Percentiles rank a stretch among this genome's conserved stretches.
These are phyloP conservation scores for Ceriagrion tenellum DNA, from an alignment of 2,888 invertebrate genomes.

Conservation along the genomic window DNA sequence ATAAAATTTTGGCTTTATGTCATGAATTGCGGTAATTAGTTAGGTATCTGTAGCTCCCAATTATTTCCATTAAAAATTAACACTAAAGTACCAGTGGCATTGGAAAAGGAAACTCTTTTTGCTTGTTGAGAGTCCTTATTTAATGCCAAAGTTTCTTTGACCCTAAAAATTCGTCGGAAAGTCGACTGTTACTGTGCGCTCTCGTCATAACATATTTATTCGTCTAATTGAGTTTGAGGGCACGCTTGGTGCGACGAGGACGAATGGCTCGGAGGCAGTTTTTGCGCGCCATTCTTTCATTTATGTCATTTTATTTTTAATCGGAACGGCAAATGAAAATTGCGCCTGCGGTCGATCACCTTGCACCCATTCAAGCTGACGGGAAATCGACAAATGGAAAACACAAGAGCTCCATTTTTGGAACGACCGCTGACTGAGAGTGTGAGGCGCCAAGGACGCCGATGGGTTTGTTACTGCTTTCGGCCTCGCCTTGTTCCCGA, in stretches of 20 bases:
- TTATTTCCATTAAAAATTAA: no score
- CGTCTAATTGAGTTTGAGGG: not conserved
- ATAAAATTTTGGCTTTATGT: no score
- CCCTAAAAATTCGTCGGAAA: no score
- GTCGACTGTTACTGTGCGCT: not conserved
- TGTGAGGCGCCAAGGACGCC: conserved; percentile 20
- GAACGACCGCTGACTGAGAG: not conserved
- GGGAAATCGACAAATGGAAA: conserved; percentile 5
- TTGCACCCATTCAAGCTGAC: conserved; percentile 7
- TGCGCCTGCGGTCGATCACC: conserved; percentile 20
- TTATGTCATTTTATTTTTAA: not conserved
- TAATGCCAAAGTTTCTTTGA: no score
- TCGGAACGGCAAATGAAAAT: not conserved
- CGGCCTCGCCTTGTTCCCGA: conserved; percentile 28
- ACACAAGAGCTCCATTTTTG: conserved; percentile 13
- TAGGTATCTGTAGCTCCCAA: no score
- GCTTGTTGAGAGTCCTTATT: no score
- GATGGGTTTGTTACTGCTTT: not conserved
- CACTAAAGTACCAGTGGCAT: no score
- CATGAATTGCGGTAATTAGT: no score
- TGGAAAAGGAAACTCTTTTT: not conserved
- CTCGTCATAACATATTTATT: not conserved
- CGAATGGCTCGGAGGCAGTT: not conserved
- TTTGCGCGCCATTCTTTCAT: not conserved
- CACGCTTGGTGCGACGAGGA: not conserved